Evolutionary conservation across 2,113 vertebrate genomes (phyloP), one percentile per base, ranked within the genome.

Genomic region (Pogona vitticeps): DNA sequence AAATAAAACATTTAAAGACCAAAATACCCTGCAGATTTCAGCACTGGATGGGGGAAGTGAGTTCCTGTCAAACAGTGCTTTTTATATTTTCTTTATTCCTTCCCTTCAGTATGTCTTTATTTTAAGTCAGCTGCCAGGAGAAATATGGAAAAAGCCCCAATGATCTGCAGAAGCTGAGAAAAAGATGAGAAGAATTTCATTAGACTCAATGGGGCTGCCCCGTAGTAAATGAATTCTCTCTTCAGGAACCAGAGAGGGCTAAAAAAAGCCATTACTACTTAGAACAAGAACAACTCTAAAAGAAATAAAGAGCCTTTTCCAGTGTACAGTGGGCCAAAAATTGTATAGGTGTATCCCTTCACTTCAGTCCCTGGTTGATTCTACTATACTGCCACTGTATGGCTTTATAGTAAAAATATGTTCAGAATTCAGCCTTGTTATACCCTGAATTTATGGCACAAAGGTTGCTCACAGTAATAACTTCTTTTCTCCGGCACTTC

Each of bases 401-500:
- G 83, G 36, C 80, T 91, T 91, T 75, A 28, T 38, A 88, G 88
- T 46, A 33, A 82, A 91, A 82, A 56, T 58, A 75, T 81, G 79
- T 82, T 88, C 77, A 80, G 81, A 92, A 93, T 86, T 88, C 83
- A 91, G 7, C 82, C 89, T 91, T 85, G 85, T 84, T 6, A 79
- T 94, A 92, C 89, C 89, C 87, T 89, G 90, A 91, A 93, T 93
- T 91, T 58, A 46, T 10, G 0, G 89, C 91, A 91, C 82, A 80
- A 82, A 91, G 36, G 94, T 90, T 86, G 83, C 94, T 92, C 40
- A 76, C 56, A 92, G 88, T 90, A 94, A 91, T 86, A 91, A 89
- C 80, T 77, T 89, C 82, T 94, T 94, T 94, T 90, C 76, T 88
- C 33, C 92, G 88, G 88, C 82, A 89, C 88, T 18, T 58, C 89